Evolutionary conservation across 1,140 invertebrate species (phyloP), one percentile per base, ranked within the genome.

Genomic region (Lepidurus couesii): DNA sequence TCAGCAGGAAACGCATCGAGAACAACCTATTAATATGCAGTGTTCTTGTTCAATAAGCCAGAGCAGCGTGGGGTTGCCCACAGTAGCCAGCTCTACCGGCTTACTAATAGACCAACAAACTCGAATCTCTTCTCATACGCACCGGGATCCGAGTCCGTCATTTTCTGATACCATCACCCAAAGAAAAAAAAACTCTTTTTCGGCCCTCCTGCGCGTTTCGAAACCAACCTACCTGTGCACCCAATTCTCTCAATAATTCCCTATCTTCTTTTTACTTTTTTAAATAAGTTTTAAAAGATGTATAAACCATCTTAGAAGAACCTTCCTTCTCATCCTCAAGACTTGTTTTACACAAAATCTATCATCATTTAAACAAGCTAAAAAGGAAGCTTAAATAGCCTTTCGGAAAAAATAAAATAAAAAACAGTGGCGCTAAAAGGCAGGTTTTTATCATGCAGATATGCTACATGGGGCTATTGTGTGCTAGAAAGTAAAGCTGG

Each of bases 41-140:
- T 21, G 53, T 16, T 65, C 53, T 65, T 65, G 53, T 65, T 65
- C 53, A 65, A 65, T 65, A 65, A 65, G 16, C 53, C n/a, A 21
- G 53, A 65, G 53, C 53, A 65, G 53, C 53, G 53, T n/a, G 53
- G 53, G 53, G 53, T 65, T 65, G 53, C 53, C 53, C 53, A 65
- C 53, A 65, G 53, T 65, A 65, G 53, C 53, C 53, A 65, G n/a
- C 53, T 13, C 21, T 13, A 65, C 53, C 53, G 53, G 53, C 53
- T 65, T 65, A 65, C 53, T 65, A 65, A 65, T 65, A 65, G 53
- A 65, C 53, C 53, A 65, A 65, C 53, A 65, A 65, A 65, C 53
- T 65, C 21, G 53, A 65, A 65, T 65, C 53, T 65, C 53, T 21
- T 65, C 53, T 65, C 53, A 21, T 13, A 65, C 53, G 53, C 53